Evolutionary conservation across 2,113 vertebrate genomes (phyloP).

Genomic region (Charina bottae): DNA sequence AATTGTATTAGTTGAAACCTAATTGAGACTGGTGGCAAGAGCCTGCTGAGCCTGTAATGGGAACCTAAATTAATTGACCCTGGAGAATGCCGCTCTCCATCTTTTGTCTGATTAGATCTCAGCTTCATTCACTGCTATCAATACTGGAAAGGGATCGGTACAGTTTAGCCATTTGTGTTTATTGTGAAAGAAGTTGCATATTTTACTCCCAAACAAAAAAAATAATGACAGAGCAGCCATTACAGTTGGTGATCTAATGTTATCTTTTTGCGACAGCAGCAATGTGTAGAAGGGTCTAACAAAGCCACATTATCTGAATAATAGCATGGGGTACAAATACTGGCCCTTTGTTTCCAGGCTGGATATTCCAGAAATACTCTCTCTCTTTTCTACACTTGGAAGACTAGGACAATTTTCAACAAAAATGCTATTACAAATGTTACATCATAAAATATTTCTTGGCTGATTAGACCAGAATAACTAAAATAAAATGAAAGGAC

Average conservation of each 20-base stretch:
- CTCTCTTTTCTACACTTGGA: neutral
- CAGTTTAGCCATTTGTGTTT: constrained; percentile 22
- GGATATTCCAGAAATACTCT: constrained; percentile 8
- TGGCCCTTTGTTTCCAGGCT: neutral
- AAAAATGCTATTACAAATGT: neutral
- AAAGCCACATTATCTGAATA: neutral
- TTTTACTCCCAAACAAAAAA: constrained; percentile 22
- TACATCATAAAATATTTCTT: neutral
- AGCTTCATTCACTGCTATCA: constrained; percentile 5
- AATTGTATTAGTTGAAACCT: neutral
- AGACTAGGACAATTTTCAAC: neutral
- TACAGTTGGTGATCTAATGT: neutral
- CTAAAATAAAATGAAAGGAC: neutral
- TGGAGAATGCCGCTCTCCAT: neutral
- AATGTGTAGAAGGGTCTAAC: constrained; percentile 21
- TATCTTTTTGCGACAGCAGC: neutral
- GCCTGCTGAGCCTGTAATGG: neutral
- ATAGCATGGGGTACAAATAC: neutral
- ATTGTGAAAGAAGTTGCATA: neutral
- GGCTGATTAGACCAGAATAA: neutral
- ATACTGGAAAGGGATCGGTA: neutral
- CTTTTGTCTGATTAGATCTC: neutral
- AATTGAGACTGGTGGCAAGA: neutral
- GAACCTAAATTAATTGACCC: constrained; percentile 7
- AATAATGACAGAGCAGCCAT: neutral